Percentiles rank a stretch among this genome's conserved stretches.
These are phyloP conservation scores for Cinara cedri DNA, from an alignment of 2,888 invertebrate species.

Conservation along the genomic window DNA sequence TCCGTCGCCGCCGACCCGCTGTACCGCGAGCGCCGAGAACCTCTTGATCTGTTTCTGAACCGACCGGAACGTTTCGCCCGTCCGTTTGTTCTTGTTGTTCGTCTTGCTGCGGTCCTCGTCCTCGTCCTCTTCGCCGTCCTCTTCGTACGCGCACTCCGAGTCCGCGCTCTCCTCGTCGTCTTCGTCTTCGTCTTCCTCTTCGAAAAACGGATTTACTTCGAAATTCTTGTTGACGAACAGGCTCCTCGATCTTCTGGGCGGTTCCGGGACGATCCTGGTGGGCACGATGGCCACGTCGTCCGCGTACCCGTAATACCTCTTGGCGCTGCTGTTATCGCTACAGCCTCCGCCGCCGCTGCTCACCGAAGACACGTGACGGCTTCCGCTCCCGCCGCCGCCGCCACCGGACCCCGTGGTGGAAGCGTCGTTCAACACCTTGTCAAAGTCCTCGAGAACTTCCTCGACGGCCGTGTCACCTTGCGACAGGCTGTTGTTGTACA, in stretches of 20 bases:
- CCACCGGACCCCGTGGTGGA: conserved; percentile 73
- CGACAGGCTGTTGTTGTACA: conserved; percentile 4
- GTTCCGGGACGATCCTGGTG: conserved; percentile 78
- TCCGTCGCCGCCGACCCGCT: not conserved
- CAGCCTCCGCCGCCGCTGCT: not conserved
- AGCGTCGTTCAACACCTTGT: conserved; percentile 84
- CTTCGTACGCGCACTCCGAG: conserved; percentile 44
- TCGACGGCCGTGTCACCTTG: conserved; percentile 80
- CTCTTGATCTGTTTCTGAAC: conserved; percentile 56
- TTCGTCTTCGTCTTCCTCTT: conserved; percentile 61
- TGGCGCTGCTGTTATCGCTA: not conserved
- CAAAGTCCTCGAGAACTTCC: conserved; percentile 83
- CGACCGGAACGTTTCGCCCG: conserved; percentile 58
- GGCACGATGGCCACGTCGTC: conserved; percentile 66
- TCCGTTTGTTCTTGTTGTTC: conserved; percentile 55
- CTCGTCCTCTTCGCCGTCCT: conserved; percentile 55
- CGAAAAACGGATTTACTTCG: conserved; percentile 60
- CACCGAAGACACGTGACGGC: not conserved
- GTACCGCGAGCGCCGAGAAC: conserved; percentile 12
- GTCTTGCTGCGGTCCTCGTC: conserved; percentile 38
- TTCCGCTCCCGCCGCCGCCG: conserved; percentile 17
- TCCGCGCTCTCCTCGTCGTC: conserved; percentile 60
- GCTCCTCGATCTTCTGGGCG: conserved; percentile 77
- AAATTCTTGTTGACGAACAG: conserved; percentile 67
- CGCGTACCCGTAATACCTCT: conserved; percentile 21